Evolutionary conservation across 2,888 invertebrate species (phyloP).

Genomic region (Coleophora flavipennella): DNA sequence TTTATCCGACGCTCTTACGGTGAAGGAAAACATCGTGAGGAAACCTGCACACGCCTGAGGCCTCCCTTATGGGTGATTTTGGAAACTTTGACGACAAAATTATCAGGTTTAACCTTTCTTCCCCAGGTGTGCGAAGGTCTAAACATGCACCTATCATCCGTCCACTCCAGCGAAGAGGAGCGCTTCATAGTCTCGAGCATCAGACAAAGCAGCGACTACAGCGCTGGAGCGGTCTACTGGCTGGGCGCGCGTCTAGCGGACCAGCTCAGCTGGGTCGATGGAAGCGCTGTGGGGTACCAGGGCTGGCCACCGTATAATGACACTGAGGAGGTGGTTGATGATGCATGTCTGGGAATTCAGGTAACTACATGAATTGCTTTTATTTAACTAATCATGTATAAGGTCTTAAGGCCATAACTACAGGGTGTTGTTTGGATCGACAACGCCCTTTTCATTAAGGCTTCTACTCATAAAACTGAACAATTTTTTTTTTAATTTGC

Average conservation of each 20-base stretch:
- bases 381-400: too few species aligned
- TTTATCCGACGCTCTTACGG: too few species aligned
- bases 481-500: too few species aligned
- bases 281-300: conserved; percentile 72
- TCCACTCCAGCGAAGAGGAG: conserved; percentile 79
- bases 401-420: too few species aligned
- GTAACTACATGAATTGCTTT: too few species aligned
- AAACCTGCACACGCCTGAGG: too few species aligned
- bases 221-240: conserved; percentile 83
- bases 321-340: conserved; percentile 38
- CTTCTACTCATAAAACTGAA: too few species aligned
- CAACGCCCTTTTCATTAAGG: too few species aligned
- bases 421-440: too few species aligned
- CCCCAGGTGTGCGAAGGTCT: conserved; percentile 78
- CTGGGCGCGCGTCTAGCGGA: conserved; percentile 71
- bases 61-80: too few species aligned
- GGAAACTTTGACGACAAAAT: too few species aligned
- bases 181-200: conserved; percentile 79
- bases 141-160: conserved; percentile 79
- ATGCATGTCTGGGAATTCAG: conserved; percentile 56
- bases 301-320: conserved; percentile 77
- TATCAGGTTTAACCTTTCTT: not conserved
- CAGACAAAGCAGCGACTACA: conserved; percentile 79
- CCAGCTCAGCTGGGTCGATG: conserved; percentile 76
- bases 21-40: too few species aligned